A percentile compares a stretch with the other conserved stretches of the same genome.
Evolutionary conservation across 92 coral and sea anemone genomes (phyloP).

Genomic region (Nematostella vectensis): DNA sequence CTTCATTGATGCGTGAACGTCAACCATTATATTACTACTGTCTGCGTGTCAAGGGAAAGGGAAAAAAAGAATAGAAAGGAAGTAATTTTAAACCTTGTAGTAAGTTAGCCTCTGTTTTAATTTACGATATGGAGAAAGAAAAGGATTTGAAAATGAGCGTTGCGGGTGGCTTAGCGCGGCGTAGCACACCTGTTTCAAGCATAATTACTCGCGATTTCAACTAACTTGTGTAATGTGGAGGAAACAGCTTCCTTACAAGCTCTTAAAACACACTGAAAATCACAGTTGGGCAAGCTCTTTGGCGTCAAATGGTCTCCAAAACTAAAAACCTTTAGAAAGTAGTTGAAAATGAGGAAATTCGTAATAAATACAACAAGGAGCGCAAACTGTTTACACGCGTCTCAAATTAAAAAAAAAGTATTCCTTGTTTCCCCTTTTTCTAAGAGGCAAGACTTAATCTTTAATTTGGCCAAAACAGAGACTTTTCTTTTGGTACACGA

Average conservation of each 20-base stretch:
- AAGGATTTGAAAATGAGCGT: constrained; percentile 7
- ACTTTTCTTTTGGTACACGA: too few species aligned
- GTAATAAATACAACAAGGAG: too few species aligned
- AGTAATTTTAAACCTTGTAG: constrained; percentile 20
- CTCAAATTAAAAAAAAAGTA: too few species aligned
- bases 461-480: too few species aligned
- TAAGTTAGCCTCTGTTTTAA: constrained; percentile 11
- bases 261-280: constrained; percentile 18
- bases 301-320: constrained; percentile 27
- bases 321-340: too few species aligned
- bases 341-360: too few species aligned
- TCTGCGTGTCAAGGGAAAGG: constrained; percentile 6
- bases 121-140: constrained; percentile 10
- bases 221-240: constrained; percentile 10
- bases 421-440: too few species aligned
- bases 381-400: too few species aligned
- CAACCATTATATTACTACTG: too few species aligned
- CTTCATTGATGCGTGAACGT: too few species aligned
- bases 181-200: background rate
- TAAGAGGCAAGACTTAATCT: too few species aligned
- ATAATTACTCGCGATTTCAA: constrained; percentile 7
- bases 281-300: constrained; percentile 23
- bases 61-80: constrained; percentile 12
- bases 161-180: constrained; percentile 25
- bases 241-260: constrained; percentile 10